A percentile compares a stretch with the other conserved stretches of the same genome.
Evolutionary conservation across 2,797 vertebrate genomes (phyloP).

Genomic region (Anniella stebbinsi): DNA sequence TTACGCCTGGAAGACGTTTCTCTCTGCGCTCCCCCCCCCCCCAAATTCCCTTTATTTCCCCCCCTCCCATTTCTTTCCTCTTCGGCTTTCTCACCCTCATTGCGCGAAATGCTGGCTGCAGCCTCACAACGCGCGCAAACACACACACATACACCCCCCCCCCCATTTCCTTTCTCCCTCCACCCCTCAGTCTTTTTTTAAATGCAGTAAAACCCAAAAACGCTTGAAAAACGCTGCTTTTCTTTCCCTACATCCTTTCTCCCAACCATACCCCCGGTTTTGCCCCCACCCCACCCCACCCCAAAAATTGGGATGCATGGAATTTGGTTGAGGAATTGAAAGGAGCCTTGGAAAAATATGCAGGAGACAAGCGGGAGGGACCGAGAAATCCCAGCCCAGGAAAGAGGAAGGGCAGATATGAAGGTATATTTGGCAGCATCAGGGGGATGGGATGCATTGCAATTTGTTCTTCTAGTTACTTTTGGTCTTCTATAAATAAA

Average conservation of each 20-base stretch:
- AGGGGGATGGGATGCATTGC: not conserved
- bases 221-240: conserved; percentile 30
- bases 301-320: conserved; percentile 70
- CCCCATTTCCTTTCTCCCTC: not conserved
- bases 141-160: too few species aligned
- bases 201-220: conserved; percentile 30
- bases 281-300: conserved; percentile 35
- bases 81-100: not conserved
- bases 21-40: not conserved
- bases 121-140: not conserved
- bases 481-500: not conserved
- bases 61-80: too few species aligned
- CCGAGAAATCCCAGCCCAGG: conserved; percentile 23
- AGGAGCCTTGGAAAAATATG: conserved; percentile 58
- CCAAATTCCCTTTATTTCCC: not conserved
- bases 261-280: not conserved
- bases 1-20: conserved; percentile 25
- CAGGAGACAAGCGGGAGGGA: conserved; percentile 66
- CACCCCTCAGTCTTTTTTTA: not conserved
- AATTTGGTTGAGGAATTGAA: conserved; percentile 68
- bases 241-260: not conserved
- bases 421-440: conserved; percentile 27
- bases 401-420: conserved; percentile 29
- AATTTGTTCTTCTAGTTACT: not conserved
- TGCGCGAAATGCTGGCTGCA: not conserved